A percentile compares a stretch with the other conserved stretches of the same genome.
These are phyloP conservation scores for Ectropis crepuscularia DNA, from an alignment of 2,888 invertebrate species.

Conservation along the genomic window DNA sequence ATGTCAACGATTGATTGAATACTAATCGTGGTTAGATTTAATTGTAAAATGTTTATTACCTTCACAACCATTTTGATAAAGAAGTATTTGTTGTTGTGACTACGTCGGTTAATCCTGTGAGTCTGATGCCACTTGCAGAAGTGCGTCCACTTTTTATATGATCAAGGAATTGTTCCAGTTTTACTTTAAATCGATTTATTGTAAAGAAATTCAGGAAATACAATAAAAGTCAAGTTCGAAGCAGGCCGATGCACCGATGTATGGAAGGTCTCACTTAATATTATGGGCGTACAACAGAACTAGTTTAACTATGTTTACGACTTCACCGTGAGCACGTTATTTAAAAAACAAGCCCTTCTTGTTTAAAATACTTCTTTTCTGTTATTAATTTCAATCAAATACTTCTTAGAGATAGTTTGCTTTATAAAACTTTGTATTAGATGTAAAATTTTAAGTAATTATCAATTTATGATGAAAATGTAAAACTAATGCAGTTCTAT, in stretches of 20 bases:
- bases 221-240: constrained; percentile 75
- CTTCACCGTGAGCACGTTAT: not conserved
- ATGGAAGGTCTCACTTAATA: constrained; percentile 49
- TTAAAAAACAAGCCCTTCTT: not conserved
- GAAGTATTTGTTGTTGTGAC: constrained; percentile 58
- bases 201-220: constrained; percentile 74
- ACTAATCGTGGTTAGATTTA: not conserved
- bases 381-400: no score
- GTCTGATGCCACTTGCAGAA: constrained; percentile 59
- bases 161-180: constrained; percentile 60
- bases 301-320: constrained; percentile 33
- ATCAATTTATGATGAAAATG: no score
- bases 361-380: not conserved
- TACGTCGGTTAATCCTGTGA: constrained; percentile 61
- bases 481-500: no score
- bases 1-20: constrained; percentile 7
- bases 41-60: constrained; percentile 53
- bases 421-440: no score
- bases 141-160: constrained; percentile 63
- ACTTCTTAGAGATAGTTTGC: no score
- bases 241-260: constrained; percentile 62
- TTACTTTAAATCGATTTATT: constrained; percentile 57
- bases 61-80: constrained; percentile 72
- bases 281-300: constrained; percentile 38
- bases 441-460: no score